A percentile compares a stretch with the other conserved stretches of the same genome.
These are phyloP conservation scores for Plectropomus leopardus DNA, from an alignment of 2,113 vertebrate genomes.

Conservation along the genomic window DNA sequence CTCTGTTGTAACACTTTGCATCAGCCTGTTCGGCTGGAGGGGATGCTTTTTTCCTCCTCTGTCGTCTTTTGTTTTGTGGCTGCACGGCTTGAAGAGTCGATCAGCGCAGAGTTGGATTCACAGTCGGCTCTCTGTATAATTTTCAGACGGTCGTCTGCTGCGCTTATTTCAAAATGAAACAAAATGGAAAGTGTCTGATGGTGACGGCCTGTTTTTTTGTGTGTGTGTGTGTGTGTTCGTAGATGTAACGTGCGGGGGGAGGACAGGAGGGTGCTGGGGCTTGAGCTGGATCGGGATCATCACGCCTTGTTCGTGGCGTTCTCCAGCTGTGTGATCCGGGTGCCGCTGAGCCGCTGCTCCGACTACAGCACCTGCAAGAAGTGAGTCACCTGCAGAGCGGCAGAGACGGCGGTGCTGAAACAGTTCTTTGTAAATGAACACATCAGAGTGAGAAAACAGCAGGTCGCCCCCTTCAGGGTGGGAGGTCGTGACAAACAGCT, in stretches of 20 bases:
- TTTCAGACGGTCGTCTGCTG: constrained; percentile 19
- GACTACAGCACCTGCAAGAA: constrained; percentile 87
- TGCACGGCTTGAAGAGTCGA: constrained; percentile 35
- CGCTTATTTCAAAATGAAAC: constrained; percentile 16
- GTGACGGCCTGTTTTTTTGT: not conserved
- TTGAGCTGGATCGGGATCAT: constrained; percentile 90
- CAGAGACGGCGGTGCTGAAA: not conserved
- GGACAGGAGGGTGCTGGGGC: constrained; percentile 86
- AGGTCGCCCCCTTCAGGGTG: not conserved
- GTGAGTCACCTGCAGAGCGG: constrained; percentile 79
- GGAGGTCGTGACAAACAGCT: not conserved
- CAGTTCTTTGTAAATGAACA: too few relatives aligned
- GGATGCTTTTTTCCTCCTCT: fast-evolving
- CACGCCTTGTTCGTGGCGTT: constrained; percentile 92
- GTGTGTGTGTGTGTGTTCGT: constrained; percentile 58
- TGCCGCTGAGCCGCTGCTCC: constrained; percentile 90
- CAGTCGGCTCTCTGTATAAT: constrained; percentile 27
- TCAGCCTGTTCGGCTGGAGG: constrained; percentile 62
- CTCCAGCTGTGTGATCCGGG: constrained; percentile 88
- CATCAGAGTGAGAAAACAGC: not conserved
- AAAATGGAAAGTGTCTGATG: not conserved
- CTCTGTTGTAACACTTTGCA: constrained; percentile 69
- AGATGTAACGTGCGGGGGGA: constrained; percentile 89
- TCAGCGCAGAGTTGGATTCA: constrained; percentile 40
- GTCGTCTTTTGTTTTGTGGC: constrained; percentile 54